These are phyloP conservation scores for Tangara arthus DNA, from an alignment of 2,797 vertebrate genomes.

Conservation along the genomic window DNA sequence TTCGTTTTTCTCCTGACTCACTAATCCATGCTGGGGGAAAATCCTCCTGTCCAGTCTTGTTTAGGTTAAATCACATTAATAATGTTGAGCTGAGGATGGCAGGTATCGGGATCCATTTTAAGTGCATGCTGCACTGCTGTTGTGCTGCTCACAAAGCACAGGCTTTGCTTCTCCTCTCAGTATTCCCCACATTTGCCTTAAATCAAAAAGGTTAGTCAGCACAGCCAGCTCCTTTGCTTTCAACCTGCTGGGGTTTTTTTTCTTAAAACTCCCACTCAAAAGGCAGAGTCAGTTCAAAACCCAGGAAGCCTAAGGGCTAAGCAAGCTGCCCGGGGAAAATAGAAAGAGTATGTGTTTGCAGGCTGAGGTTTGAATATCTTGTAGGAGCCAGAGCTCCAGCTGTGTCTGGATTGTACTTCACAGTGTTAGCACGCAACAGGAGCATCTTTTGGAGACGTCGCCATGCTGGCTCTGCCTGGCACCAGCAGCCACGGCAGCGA, in stretches of 20 bases:
- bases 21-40: not conserved
- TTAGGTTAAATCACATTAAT: not conserved
- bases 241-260: not conserved
- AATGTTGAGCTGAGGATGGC: not conserved
- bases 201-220: constrained; percentile 13
- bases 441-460: not conserved
- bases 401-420: not conserved
- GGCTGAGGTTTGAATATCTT: not conserved
- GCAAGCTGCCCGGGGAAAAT: constrained; percentile 34
- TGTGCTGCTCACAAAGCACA: not conserved
- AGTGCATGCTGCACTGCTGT: not conserved
- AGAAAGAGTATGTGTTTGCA: constrained; percentile 1
- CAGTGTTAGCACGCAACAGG: not conserved
- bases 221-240: constrained; percentile 5
- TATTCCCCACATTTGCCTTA: not conserved
- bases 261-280: constrained; percentile 43
- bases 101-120: not conserved
- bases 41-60: not conserved
- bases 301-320: constrained; percentile 21
- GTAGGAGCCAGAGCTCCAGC: constrained; percentile 9
- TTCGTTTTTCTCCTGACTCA: not conserved
- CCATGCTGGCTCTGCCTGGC: not conserved
- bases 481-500: not conserved
- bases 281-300: constrained; percentile 33
- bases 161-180: not conserved